phyloP scores from a whole-genome alignment of 2,113 vertebrate genomes.

The Stigmatopora nigra region DNA sequence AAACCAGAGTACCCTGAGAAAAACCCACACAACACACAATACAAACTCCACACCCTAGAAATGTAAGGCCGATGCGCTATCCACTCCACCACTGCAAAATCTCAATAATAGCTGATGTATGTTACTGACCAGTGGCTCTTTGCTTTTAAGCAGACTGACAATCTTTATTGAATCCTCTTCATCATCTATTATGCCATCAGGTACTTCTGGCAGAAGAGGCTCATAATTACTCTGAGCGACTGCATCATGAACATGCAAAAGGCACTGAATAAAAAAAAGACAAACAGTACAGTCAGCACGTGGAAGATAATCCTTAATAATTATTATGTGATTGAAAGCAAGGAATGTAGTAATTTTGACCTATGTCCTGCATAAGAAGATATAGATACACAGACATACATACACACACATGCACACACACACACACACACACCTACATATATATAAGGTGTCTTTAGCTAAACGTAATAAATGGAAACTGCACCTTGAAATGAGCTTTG shows the following conservation, averaged over 20 bases:
- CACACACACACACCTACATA: too few species aligned
- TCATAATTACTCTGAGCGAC: conserved; percentile 73
- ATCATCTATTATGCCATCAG: conserved; percentile 74
- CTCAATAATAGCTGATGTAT: neutral
- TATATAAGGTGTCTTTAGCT: too few species aligned
- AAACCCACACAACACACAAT: too few species aligned
- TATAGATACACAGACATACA: too few species aligned
- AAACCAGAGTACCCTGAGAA: too few species aligned
- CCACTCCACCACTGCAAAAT: neutral
- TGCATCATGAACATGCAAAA: conserved; percentile 73
- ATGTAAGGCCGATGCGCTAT: too few species aligned
- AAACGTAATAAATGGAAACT: conserved; percentile 11
- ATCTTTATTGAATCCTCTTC: conserved; percentile 87
- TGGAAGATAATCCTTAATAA: neutral
- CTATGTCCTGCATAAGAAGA: too few species aligned
- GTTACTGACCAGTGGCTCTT: conserved; percentile 77
- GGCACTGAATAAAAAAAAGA: conserved; percentile 62
- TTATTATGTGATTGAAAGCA: neutral
- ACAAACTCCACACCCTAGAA: too few species aligned
- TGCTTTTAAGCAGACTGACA: conserved; percentile 79
- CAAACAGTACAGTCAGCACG: conserved; percentile 27
- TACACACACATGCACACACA: too few species aligned
- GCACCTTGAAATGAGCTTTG: conserved; percentile 63
- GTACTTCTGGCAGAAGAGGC: conserved; percentile 78
- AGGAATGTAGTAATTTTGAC: neutral